Base-by-base conservation (phyloP, 2,888 invertebrate genomes). In the Heliconius hortense region DNA sequence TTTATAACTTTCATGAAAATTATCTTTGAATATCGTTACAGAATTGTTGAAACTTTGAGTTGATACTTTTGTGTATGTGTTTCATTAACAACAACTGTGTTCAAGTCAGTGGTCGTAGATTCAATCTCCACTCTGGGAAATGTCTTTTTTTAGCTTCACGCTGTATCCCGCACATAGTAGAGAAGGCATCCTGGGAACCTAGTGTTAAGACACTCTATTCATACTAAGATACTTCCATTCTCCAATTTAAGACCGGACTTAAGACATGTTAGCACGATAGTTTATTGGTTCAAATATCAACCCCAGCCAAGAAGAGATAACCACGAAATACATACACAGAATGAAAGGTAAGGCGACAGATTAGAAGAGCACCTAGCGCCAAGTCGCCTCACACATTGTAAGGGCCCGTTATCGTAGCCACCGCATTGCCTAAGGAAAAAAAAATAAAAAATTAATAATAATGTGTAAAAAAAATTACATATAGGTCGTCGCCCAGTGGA, bases 301-400 rank as follows among this genome's bases (percentile, higher is more conserved):
- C 31, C 31, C 31, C 7, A 7, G 0, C 8, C 31, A 31, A 31
- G 5, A 5, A 4, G 0, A 31, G 31, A 31, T 5, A 31, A 31
- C 31, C 4, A 31, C 4, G 31, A 31, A 31, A 31, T 31, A 31
- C 31, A 31, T 31, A 31, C 31, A 31, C 31, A 5, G 31, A 31
- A 31, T 7, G 7, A 93, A 76, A 92, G 88, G 28, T 83, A 87
- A 71, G 94, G 90, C 0, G 92, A 91, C 35, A 93, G 82, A 75
- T 94, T 91, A 78, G 92, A 89, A 24, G 94, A 89, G 82, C 94
- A 89, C 78, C 88, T 86, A 43, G 91, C 87, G 21, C 90, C 90
- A 0, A 87, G 67, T 3, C 92, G 80, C 5, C 93, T 83, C 5
- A 87, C 84, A 3, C 89, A 90, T 76, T 90, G 89, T 43, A 84